phyloP scores from a whole-genome alignment of 2,113 vertebrate genomes.

The Isichthys henryi region DNA sequence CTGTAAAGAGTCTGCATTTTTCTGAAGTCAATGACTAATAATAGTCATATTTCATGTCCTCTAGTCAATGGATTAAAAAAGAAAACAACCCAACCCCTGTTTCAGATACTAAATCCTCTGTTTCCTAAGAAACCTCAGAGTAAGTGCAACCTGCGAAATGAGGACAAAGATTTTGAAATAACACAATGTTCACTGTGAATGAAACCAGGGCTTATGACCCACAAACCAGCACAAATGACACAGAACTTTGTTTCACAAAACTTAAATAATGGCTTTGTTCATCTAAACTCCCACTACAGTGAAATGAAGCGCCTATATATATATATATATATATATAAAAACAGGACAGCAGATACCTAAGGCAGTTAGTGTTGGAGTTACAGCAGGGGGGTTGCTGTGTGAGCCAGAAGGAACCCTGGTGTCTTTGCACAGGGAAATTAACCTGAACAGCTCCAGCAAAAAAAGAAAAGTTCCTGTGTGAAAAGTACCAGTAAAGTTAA shows the following conservation, averaged over 20 bases:
- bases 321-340: background rate
- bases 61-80: background rate
- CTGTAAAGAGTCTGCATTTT: background rate
- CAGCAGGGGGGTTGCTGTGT: background rate
- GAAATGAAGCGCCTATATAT: background rate
- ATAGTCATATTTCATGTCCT: background rate
- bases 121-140: background rate
- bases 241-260: background rate
- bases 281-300: background rate
- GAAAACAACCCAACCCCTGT: background rate
- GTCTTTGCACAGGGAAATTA: background rate
- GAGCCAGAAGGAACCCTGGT: background rate
- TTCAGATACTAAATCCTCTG: background rate
- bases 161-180: background rate
- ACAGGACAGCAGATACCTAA: background rate
- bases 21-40: background rate
- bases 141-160: background rate
- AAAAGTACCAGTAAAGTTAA: background rate
- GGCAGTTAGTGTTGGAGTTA: background rate
- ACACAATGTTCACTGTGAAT: background rate
- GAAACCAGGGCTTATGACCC: background rate
- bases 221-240: background rate
- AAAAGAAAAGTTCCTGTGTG: background rate
- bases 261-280: background rate
- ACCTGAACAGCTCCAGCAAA: background rate